Percentiles rank a stretch among this genome's conserved stretches.
Conservation (phyloP, 2,113 vertebrate species). For the Rhabdomys dilectus region DNA sequence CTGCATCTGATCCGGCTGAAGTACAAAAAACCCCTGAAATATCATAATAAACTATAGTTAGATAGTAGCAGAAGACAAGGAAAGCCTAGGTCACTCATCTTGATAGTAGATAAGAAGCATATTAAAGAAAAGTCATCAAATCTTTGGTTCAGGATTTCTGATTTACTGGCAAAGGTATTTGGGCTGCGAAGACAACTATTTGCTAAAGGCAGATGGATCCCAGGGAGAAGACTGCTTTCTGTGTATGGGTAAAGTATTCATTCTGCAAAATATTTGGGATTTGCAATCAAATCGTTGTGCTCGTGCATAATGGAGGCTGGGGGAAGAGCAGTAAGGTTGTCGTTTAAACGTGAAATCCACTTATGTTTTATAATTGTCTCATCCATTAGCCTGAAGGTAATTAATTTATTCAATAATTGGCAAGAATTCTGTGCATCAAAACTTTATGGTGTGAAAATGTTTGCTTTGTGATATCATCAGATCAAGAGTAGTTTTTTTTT, state of each 20-base stretch:
- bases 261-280: background rate
- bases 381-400: background rate
- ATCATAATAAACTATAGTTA: constrained; percentile 63
- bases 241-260: background rate
- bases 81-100: constrained; percentile 14
- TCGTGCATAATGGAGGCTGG: background rate
- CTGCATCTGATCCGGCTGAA: constrained; percentile 99
- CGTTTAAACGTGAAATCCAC: background rate
- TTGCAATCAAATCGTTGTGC: background rate
- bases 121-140: constrained; percentile 24
- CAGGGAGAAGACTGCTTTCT: constrained; percentile 37
- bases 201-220: background rate
- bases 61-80: background rate
- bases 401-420: background rate
- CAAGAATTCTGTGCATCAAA: background rate
- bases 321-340: background rate
- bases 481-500: background rate
- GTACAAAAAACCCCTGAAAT: constrained; percentile 91
- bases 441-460: background rate
- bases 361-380: background rate
- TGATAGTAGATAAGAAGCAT: constrained; percentile 15
- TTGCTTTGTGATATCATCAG: background rate
- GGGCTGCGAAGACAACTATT: background rate
- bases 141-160: constrained; percentile 8
- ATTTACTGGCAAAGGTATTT: background rate